Percentiles rank a stretch among this genome's conserved stretches.
Conservation (phyloP, 2,888 invertebrate genomes). For the Trachelus troglodyta region DNA sequence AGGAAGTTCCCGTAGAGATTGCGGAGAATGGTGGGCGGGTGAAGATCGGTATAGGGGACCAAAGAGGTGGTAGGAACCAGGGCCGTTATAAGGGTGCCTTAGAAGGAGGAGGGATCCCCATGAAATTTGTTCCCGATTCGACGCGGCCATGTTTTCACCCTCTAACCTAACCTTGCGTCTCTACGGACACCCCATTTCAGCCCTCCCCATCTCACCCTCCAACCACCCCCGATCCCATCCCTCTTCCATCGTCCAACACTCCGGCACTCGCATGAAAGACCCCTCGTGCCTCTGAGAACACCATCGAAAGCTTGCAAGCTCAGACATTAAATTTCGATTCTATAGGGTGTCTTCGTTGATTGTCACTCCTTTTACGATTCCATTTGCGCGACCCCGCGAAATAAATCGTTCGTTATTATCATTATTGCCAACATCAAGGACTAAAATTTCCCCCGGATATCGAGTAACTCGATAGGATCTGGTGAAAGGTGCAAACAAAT, state of each 20-base stretch:
- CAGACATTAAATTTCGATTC: neutral
- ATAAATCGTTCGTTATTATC: neutral
- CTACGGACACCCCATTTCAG: neutral
- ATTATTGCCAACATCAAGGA: neutral
- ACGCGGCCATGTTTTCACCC: neutral
- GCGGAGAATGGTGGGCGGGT: neutral
- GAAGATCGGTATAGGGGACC: conserved; percentile 2
- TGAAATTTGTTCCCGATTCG: conserved; percentile 6
- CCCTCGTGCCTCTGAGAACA: neutral
- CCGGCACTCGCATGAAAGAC: neutral
- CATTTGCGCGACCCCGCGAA: neutral
- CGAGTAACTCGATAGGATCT: neutral
- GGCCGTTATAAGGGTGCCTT: neutral
- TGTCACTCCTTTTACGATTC: neutral
- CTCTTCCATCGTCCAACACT: neutral
- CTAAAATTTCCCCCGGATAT: neutral
- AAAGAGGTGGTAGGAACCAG: neutral
- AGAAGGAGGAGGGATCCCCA: neutral
- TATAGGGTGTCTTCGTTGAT: neutral
- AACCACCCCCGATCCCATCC: neutral
- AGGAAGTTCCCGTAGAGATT: neutral
- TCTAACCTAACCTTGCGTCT: neutral
- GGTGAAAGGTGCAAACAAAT: rapidly evolving
- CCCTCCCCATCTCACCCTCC: no score
- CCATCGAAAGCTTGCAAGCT: neutral